Evolutionary conservation across 2,888 invertebrate genomes (phyloP), one percentile per base, ranked within the genome.

Genomic region (Apeira syringaria): DNA sequence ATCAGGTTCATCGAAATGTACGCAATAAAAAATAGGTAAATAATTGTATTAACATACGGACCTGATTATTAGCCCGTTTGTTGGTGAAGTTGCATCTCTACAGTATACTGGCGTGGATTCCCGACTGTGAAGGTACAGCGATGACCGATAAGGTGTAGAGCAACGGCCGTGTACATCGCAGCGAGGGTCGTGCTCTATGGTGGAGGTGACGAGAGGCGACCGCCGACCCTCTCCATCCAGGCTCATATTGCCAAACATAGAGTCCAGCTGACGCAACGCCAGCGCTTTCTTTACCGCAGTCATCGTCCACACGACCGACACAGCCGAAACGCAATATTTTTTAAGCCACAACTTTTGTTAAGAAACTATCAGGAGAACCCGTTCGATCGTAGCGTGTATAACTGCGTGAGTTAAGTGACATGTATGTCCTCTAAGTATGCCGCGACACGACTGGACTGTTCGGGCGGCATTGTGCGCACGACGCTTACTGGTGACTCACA

Each of bases 131-230:
- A 88, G 74, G 52, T 87, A 89, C 26, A 88, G 74, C 25, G 88
- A 87, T 4, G 88, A 88, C 42, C 85, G 72, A 53, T 86, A 79
- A 10, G 86, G 83, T 35, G 87, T 83, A 48, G 76, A 73, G 69
- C 83, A 85, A 22, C 88, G 80, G 26, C 94, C 94, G 74, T 95
- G 95, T 20, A 95, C 93, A 64, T 94, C 94, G 70, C 95, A 95
- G 50, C 92, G 93, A 50, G 90, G 87, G 74, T 89, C 89, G 61
- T 85, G 83, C 59, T 93, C 93, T 32, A 91, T 85, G 62, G 91
- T 90, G 25, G 91, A 90, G 70, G 79, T 87, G 56, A 88, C 88
- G 36, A 80, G 53, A 32, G 89, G 82, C 41, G 84, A 86, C 43
- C 77, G 79, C 30, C 86, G 77, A 36, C 86, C 84, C 63, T 79